Conservation (phyloP, 2,888 invertebrate species). For the Epirrhoe alternata region DNA sequence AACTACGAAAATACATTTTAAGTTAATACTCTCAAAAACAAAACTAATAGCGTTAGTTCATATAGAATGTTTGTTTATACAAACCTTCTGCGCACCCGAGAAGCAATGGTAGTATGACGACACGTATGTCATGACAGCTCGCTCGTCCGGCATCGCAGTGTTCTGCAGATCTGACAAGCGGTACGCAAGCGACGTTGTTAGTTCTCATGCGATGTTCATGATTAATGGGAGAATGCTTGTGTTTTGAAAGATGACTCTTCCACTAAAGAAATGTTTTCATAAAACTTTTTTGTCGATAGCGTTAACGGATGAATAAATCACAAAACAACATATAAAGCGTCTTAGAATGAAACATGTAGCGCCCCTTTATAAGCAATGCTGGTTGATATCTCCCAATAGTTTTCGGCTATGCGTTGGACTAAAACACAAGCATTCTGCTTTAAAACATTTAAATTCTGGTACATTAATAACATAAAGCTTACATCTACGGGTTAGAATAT, state of each 20-base stretch:
- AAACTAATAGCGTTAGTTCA: conserved; percentile 37
- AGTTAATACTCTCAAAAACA: conserved; percentile 24
- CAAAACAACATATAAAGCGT: conserved; percentile 44
- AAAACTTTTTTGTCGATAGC: conserved; percentile 21
- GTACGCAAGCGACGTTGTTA: conserved; percentile 81
- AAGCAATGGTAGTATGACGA: conserved; percentile 99
- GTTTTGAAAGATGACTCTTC: conserved; percentile 37
- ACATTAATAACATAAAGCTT: conserved; percentile 69
- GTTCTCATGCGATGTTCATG: conserved; percentile 72
- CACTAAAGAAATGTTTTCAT: conserved; percentile 3
- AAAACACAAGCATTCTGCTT: conserved; percentile 61
- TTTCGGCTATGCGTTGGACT: conserved; percentile 35
- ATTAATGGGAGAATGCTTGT: conserved; percentile 60
- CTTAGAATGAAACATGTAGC: conserved; percentile 48
- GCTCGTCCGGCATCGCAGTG: conserved; percentile 99
- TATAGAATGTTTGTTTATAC: conserved; percentile 52
- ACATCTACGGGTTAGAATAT: conserved; percentile 42
- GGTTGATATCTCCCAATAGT: conserved; percentile 30
- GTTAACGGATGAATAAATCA: conserved; percentile 20
- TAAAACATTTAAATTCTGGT: conserved; percentile 53
- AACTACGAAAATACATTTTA: conserved; percentile 8
- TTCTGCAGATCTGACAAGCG: conserved; percentile 95
- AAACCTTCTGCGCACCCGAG: conserved; percentile 99
- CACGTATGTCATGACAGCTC: conserved; percentile 99
- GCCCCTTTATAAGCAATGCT: conserved; percentile 39